Base-by-base conservation (phyloP, 92 coral and sea anemone species). In the Phenganax marumi region DNA sequence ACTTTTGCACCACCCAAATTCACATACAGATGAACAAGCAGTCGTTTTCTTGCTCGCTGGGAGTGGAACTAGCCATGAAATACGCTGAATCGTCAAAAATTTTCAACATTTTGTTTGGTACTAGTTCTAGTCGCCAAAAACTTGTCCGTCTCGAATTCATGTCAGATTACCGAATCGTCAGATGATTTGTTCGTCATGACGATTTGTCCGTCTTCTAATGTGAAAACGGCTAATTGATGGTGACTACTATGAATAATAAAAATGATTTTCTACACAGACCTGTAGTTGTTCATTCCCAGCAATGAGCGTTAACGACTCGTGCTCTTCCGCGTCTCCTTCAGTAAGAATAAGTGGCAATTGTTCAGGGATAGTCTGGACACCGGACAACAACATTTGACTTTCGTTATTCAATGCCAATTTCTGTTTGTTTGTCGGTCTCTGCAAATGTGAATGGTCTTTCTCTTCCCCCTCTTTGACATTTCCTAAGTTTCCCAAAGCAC, bases 271-370 rank as follows among this genome's bases (percentile, higher is more conserved):
- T 64, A 49, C 39, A 61, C 48, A 4, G 63, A 50, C 81, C 80
- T 68, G 72, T 66, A 70, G 90, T 19, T 91, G 94, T 25, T 86
- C 89, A 50, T 80, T 84, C 46, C 87, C 89, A 6, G 87, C 84
- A 64, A 89, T 85, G 69, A 85, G 84, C 22, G 84, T 80, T 18
- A 86, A 87, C n/a, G 92, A 33, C 43, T 92, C 98, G 50, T 76
- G 87, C 8, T 89, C 99, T 52, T 96, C 97, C 0, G 88, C 93
- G 85, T 92, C 99, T 21, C 97, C 97, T 78, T 96, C 97, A 51
- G 99, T 92, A 61, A 96, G 81, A 53, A 96, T 92, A 73, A 97
- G 71, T 11, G 99, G 99, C 50, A 96, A 90, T 89, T 96, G 97
- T 43, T 78, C 83, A 23, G 83, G 83, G 10, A 78, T 78, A 6